Evolutionary conservation across 2,888 invertebrate genomes (phyloP).

Genomic region (Standfussiana lucernea): DNA sequence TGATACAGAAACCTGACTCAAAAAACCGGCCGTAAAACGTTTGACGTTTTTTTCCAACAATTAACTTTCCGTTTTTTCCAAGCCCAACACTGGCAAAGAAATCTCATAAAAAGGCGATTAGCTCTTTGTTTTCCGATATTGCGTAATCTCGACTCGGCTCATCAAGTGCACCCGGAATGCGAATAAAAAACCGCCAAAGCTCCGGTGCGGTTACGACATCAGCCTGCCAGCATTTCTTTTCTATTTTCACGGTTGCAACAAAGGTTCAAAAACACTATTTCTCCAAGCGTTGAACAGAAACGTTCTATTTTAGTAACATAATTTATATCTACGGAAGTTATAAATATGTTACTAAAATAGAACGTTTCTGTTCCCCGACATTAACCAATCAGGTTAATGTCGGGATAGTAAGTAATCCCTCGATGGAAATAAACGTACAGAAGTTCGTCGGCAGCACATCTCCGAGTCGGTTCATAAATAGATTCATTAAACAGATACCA

Average conservation of each 20-base stretch:
- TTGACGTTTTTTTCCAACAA: constrained; percentile 32
- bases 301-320: constrained; percentile 58
- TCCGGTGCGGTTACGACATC: constrained; percentile 63
- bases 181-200: constrained; percentile 74
- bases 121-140: constrained; percentile 58
- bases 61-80: constrained; percentile 26
- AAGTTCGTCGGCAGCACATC: constrained; percentile 36
- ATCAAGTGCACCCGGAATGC: constrained; percentile 72
- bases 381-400: constrained; percentile 55
- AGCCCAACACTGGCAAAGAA: constrained; percentile 7
- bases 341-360: too few relatives aligned
- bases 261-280: constrained; percentile 63
- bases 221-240: constrained; percentile 56
- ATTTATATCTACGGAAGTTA: constrained; percentile 52
- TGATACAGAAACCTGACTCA: constrained; percentile 27
- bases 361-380: too few relatives aligned
- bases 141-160: constrained; percentile 63
- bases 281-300: constrained; percentile 50
- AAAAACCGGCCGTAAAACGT: constrained; percentile 20
- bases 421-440: constrained; percentile 50
- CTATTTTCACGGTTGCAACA: constrained; percentile 66
- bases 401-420: constrained; percentile 47
- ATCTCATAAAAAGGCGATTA: constrained; percentile 21
- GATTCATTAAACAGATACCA: constrained; percentile 43
- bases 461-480: constrained; percentile 37